Conservation (phyloP, 2,797 vertebrate species). For the Pseudochaenichthys georgianus region DNA sequence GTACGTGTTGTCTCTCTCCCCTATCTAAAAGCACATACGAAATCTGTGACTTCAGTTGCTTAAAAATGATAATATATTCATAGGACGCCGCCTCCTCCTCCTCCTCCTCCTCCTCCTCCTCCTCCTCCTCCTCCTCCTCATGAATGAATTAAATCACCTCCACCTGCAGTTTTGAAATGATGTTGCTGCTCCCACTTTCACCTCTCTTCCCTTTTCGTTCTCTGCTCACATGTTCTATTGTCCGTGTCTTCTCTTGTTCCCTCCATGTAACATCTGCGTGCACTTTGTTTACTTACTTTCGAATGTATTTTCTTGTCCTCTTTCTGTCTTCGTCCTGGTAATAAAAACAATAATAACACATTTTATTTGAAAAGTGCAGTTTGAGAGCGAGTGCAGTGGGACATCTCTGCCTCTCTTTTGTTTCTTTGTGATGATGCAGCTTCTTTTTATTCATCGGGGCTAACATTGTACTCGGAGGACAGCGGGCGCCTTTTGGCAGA, state of each 20-base stretch:
- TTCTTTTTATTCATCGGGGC: slow-evolving; percentile 34
- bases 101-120: background rate
- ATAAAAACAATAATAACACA: background rate
- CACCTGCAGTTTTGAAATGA: background rate
- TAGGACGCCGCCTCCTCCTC: background rate
- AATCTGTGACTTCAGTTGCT: background rate
- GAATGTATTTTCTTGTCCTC: background rate
- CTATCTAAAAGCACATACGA: too few species aligned
- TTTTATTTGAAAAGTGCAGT: background rate
- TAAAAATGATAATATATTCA: background rate
- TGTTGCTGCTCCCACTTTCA: background rate
- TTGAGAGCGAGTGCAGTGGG: background rate
- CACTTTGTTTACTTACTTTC: background rate
- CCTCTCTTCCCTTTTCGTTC: background rate
- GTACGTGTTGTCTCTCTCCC: too few species aligned
- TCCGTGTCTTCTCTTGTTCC: background rate
- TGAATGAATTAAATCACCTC: background rate
- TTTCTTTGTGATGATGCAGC: slow-evolving; percentile 37
- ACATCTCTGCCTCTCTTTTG: slow-evolving; percentile 6
- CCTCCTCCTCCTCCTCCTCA: background rate
- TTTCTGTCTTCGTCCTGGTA: too few species aligned
- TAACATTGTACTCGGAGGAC: slow-evolving; percentile 28
- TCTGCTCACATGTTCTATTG: too few species aligned
- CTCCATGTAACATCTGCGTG: background rate
- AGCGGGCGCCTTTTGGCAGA: slow-evolving; percentile 39